phyloP scores from a whole-genome alignment of 1,140 invertebrate genomes.

The Macrocentrus cingulum region DNA sequence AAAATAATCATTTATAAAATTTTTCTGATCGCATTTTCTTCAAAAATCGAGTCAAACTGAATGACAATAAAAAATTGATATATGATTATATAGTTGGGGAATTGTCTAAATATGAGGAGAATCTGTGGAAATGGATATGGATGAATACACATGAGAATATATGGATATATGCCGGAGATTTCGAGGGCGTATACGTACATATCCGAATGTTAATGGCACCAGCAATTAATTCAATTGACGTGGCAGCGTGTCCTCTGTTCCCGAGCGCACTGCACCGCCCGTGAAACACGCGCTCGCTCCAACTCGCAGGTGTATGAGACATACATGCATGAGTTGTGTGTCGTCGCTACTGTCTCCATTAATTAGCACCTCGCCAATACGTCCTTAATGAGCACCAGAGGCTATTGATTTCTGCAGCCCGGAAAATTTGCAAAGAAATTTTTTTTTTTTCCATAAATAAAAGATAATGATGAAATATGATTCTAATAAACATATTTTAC shows the following conservation, averaged over 20 bases:
- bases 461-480: no score
- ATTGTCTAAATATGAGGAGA: no score
- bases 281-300: slow-evolving; percentile 29
- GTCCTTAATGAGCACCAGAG: slow-evolving; percentile 19
- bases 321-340: slow-evolving; percentile 34
- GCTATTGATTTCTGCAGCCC: slow-evolving; percentile 13
- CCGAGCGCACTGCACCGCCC: slow-evolving; percentile 21
- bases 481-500: no score
- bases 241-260: slow-evolving; percentile 30
- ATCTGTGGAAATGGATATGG: neutral
- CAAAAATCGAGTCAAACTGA: no score
- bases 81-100: no score
- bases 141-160: neutral
- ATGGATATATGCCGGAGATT: slow-evolving; percentile 4
- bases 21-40: no score
- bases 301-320: slow-evolving; percentile 35
- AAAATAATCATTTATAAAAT: no score
- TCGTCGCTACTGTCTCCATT: slow-evolving; percentile 37
- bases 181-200: slow-evolving; percentile 2
- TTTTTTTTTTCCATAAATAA: no score
- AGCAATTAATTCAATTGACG: slow-evolving; percentile 46
- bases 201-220: slow-evolving; percentile 31
- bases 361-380: slow-evolving; percentile 38
- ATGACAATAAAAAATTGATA: no score
- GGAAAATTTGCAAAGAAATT: neutral